Evolutionary conservation across 2,888 invertebrate genomes (phyloP), one percentile per base, ranked within the genome.

Genomic region (Podabrus alpinus): DNA sequence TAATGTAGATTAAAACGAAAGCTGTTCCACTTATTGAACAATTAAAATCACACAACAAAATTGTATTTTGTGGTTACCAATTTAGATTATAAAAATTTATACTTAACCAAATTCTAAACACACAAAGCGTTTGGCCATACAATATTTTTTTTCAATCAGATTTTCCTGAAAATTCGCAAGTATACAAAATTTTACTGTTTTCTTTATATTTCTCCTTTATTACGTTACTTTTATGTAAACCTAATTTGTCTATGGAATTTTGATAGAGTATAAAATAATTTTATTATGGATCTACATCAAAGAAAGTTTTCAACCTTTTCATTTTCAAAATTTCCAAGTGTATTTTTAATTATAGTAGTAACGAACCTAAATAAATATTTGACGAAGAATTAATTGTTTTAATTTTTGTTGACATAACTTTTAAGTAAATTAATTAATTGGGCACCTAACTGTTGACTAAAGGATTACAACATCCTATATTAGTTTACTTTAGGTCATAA

Each of bases 341-440:
- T 45, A 45, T 45, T 45, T 45, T 45, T 45, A 45, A 45, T 45
- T 45, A 45, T 45, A n/a, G 45, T 45, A n/a, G 45, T n/a, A 45
- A 45, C 4, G n/a, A 45, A 45, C 45, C 45, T n/a, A 45, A 45
- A n/a, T 45, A 45, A 45, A 45, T 45, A 45, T 45, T 45, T n/a
- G n/a, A 45, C 45, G n/a, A 45, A 45, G 45, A 45, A n/a, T 45
- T 45, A 45, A 45, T 13, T 45, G 45, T 45, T 45, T 45, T 45
- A 45, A 45, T 45, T 45, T 45, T 45, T n/a, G 45, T 45, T 45
- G 45, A 9, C n/a, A 45, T 17, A 59, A 68, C 59, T 68, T 68
- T 19, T 17, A 61, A 69, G 59, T 59, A 69, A 69, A 60, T 25
- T 61, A 69, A 69, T 69, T 69, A 69, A 59, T 15, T 69, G 69